These are phyloP conservation scores for Leptocoma aspasia DNA, from an alignment of 2,113 vertebrate genomes.

Conservation along the genomic window DNA sequence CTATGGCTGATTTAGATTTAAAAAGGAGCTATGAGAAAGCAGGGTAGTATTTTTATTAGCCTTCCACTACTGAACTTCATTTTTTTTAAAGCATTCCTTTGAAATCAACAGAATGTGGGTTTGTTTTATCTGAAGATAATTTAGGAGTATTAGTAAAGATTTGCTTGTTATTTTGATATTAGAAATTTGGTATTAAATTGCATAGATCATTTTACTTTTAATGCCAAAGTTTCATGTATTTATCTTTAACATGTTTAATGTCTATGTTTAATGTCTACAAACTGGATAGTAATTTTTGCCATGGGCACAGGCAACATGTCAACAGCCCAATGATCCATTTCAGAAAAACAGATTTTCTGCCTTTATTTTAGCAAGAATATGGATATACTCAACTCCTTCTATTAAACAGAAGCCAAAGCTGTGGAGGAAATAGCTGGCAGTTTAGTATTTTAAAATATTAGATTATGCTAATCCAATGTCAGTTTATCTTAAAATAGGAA, in stretches of 20 bases:
- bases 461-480: background rate
- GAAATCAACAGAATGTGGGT: background rate
- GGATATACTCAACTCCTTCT: background rate
- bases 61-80: background rate
- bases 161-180: background rate
- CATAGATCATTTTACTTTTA: background rate
- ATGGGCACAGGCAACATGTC: background rate
- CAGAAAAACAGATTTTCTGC: background rate
- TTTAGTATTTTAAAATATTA: background rate
- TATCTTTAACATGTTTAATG: background rate
- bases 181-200: background rate
- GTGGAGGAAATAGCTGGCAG: background rate
- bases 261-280: too few relatives aligned
- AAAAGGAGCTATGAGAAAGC: background rate
- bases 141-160: background rate
- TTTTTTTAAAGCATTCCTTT: background rate
- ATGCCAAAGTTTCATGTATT: background rate
- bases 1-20: background rate
- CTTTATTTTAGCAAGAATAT: background rate
- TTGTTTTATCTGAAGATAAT: background rate
- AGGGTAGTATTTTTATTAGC: background rate
- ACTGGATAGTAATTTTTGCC: background rate
- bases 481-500: background rate
- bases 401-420: background rate
- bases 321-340: background rate